phyloP scores from a whole-genome alignment of 2,113 vertebrate species.

The Porphyrio hochstetteri region DNA sequence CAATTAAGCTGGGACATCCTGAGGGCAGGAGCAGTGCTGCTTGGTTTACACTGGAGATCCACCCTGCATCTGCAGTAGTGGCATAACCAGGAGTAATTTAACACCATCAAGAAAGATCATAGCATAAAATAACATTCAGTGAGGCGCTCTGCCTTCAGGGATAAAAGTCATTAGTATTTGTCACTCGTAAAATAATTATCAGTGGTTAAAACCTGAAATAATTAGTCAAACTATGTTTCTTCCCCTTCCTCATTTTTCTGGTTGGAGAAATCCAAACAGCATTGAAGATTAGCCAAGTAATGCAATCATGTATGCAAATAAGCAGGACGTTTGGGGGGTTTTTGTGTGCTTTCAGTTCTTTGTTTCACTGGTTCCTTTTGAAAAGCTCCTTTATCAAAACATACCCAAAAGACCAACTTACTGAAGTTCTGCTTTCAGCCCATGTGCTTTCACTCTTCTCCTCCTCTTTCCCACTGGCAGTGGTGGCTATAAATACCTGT shows the following conservation, averaged over 20 bases:
- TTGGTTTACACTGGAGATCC: background rate
- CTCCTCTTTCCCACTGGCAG: background rate
- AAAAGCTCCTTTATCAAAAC: background rate
- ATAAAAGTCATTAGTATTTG: background rate
- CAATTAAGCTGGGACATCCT: background rate
- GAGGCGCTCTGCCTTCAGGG: background rate
- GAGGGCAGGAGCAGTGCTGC: fast-evolving
- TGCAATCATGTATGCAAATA: background rate
- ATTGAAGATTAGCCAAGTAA: background rate
- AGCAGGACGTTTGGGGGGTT: background rate
- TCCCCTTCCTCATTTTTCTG: background rate
- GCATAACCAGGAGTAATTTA: background rate
- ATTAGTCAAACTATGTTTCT: background rate
- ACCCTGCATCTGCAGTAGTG: background rate
- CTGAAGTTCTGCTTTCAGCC: background rate
- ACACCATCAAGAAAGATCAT: background rate
- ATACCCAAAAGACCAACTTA: background rate
- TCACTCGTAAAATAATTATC: background rate
- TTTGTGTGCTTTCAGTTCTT: background rate
- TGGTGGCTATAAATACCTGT: background rate
- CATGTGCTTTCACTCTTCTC: background rate
- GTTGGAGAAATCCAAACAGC: background rate
- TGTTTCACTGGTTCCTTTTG: background rate
- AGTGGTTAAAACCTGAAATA: background rate
- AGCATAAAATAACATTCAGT: background rate